Conservation (phyloP, 1,140 invertebrate species). For the Leptinotarsa texana region DNA sequence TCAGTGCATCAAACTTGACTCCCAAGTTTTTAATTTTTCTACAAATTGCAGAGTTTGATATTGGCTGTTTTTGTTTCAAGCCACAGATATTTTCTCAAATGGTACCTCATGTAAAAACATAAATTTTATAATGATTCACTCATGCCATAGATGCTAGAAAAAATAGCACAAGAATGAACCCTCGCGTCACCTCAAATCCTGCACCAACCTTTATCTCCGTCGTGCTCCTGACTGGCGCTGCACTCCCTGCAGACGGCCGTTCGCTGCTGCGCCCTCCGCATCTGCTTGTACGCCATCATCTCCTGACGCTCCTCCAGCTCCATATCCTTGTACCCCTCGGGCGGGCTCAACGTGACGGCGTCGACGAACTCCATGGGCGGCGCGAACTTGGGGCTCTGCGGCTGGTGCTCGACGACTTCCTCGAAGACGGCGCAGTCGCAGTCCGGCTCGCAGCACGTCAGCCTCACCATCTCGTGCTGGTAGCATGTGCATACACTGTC, state of each 20-base stretch:
- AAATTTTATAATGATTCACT: no score
- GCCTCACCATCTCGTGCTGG: slow-evolving; percentile 69
- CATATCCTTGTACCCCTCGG: slow-evolving; percentile 83
- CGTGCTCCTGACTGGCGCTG: slow-evolving; percentile 49
- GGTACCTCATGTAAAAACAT: no score
- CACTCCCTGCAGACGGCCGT: slow-evolving; percentile 53
- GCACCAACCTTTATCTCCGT: slow-evolving; percentile 36
- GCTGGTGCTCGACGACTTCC: slow-evolving; percentile 46
- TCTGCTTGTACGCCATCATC: slow-evolving; percentile 60
- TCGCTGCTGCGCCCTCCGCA: slow-evolving; percentile 58
- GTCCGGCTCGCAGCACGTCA: slow-evolving; percentile 66
- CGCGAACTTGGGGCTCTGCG: slow-evolving; percentile 59
- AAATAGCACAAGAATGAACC: background rate
- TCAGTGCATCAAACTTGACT: no score
- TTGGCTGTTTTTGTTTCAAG: no score
- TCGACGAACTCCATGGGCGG: slow-evolving; percentile 69
- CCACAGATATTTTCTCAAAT: no score
- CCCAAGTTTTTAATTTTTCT: no score
- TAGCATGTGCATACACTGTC: slow-evolving; percentile 70
- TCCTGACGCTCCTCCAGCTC: slow-evolving; percentile 59
- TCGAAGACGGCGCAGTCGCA: slow-evolving; percentile 60
- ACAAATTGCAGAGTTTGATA: no score
- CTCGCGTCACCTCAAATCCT: background rate
- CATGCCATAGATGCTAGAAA: no score
- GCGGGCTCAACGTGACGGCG: slow-evolving; percentile 81